Evolutionary conservation across 2,113 vertebrate genomes (phyloP).

Genomic region (Junco hyemalis): DNA sequence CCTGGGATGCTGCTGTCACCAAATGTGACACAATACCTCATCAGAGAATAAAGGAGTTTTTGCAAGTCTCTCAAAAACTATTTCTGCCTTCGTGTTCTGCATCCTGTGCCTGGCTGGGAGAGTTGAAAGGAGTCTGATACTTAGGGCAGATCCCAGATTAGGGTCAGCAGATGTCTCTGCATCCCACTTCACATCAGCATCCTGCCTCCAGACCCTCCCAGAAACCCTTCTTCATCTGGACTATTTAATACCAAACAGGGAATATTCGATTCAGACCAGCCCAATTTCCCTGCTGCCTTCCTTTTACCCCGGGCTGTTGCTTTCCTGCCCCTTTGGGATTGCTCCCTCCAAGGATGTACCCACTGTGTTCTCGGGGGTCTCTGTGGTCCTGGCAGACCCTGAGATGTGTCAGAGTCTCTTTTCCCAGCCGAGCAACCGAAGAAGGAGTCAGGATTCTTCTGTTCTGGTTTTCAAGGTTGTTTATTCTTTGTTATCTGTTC

Average conservation of each 20-base stretch:
- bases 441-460: no score
- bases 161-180: neutral
- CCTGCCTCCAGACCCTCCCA: neutral
- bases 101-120: neutral
- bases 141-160: neutral
- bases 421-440: no score
- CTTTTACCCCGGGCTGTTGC: neutral
- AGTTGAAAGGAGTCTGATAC: neutral
- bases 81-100: neutral
- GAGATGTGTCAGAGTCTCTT: no score
- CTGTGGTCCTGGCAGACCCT: no score
- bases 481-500: no score
- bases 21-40: neutral
- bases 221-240: neutral
- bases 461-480: no score
- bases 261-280: neutral
- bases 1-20: neutral
- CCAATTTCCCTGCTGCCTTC: neutral
- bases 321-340: fast-evolving
- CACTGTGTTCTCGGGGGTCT: no score
- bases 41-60: neutral
- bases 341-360: neutral
- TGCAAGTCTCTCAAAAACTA: neutral
- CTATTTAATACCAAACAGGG: neutral
- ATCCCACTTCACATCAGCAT: neutral